phyloP scores from a whole-genome alignment of 1,140 invertebrate species.

The Argopecten irradians region DNA sequence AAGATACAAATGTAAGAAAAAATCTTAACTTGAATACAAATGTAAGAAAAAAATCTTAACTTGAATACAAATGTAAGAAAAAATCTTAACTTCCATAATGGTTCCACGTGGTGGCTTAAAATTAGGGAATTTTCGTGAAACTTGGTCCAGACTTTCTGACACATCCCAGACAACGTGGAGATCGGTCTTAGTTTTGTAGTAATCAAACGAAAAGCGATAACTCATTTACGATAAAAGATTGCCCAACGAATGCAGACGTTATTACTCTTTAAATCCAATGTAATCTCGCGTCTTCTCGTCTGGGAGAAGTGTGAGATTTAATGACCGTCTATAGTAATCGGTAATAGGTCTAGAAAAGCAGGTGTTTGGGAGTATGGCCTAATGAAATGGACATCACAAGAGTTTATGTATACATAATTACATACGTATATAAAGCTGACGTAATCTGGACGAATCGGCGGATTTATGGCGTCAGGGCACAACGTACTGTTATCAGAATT shows the following conservation, averaged over 20 bases:
- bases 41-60: no score
- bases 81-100: no score
- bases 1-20: no score
- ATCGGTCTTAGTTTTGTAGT: neutral
- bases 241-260: neutral
- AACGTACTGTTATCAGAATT: no score
- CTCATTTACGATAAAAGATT: neutral
- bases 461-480: no score
- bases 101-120: no score
- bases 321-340: neutral
- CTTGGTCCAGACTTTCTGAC: neutral
- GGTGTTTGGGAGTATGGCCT: neutral
- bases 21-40: no score
- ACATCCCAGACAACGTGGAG: neutral
- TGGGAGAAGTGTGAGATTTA: neutral
- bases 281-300: neutral
- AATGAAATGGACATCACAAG: neutral
- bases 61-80: no score
- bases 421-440: no score
- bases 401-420: neutral
- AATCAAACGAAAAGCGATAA: neutral
- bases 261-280: neutral
- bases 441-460: no score
- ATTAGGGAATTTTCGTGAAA: no score
- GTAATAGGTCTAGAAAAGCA: neutral